Evolutionary conservation across 2,888 invertebrate genomes (phyloP).

Genomic region (Plusia festucae): DNA sequence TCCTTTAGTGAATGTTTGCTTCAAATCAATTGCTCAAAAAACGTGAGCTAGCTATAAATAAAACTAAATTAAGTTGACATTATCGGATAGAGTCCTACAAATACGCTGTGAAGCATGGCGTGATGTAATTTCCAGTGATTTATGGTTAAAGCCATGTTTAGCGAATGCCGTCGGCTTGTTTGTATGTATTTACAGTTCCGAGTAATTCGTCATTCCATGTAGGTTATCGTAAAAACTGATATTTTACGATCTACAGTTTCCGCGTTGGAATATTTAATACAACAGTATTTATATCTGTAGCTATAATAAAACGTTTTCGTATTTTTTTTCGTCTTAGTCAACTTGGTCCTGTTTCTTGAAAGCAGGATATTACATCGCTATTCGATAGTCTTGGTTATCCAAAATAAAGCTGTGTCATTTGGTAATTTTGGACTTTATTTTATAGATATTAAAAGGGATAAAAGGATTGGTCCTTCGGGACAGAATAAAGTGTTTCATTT

Average conservation of each 20-base stretch:
- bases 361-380: not conserved
- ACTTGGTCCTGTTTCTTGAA: not conserved
- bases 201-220: slow-evolving; percentile 35
- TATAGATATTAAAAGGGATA: not conserved
- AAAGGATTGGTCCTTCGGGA: not conserved
- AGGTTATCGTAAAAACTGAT: slow-evolving; percentile 32
- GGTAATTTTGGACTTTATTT: not conserved
- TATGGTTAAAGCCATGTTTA: slow-evolving; percentile 18
- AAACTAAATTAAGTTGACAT: not conserved
- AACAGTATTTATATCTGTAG: slow-evolving; percentile 6
- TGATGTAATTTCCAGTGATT: slow-evolving; percentile 27
- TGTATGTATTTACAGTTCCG: slow-evolving; percentile 11
- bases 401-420: not conserved
- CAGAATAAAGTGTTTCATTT: no score
- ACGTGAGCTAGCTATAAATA: not conserved
- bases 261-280: slow-evolving; percentile 31
- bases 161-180: not conserved
- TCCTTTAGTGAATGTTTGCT: no score
- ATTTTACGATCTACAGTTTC: slow-evolving; percentile 39
- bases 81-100: not conserved
- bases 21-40: not conserved
- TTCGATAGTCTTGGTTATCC: not conserved
- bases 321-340: not conserved
- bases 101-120: slow-evolving; percentile 10
- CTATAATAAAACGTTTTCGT: slow-evolving; percentile 6